Evolutionary conservation across 2,797 vertebrate species (phyloP), one percentile per base, ranked within the genome.

Genomic region (Crenichthys baileyi): DNA sequence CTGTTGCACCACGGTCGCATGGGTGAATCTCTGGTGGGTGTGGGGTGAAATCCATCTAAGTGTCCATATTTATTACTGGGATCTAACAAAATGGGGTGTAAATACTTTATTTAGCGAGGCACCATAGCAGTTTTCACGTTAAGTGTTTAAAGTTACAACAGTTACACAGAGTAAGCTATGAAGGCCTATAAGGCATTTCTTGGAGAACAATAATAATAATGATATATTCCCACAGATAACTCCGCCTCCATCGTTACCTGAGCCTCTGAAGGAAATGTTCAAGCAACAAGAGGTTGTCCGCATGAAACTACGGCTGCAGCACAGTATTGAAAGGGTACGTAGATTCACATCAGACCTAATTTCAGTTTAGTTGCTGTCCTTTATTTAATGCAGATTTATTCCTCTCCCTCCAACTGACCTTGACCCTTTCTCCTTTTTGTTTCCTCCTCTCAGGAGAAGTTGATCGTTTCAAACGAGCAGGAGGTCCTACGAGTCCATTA

Each of bases 391-490:
- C 36, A 24, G 36, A 11, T 44, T 44, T 8, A 24, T 24, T 24
- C 24, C 8, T 2, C 11, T 4, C 20, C 36, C 36, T 44, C 39
- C 9, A 5, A 73, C 13, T 75, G 41, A 53, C 81, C 82, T 4
- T 76, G 63, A 44, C 46, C 1, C 65, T 0, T 76, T 11, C 5
- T 0, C 24, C 13, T 46, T 55, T 7, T 50, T 55, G 6, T 75
- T 81, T 75, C 79, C 1, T 63, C 76, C 56, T 78, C 41, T 70
- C 90, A 99, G 98, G 98, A 99, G 91, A 99, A 99, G 91, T 96
- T 99, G 76, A 99, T 99, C 68, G 97, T 99, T 89, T 99, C 98
- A 53, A 99, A 99, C 0, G 98, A 99, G 85, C 98, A 99, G 92
- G 98, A 99, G 90, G 97, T 99, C 92, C 87, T 99, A 5, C 95